Evolutionary conservation across 1,140 invertebrate genomes (phyloP).

Genomic region (Drosophila cardini): DNA sequence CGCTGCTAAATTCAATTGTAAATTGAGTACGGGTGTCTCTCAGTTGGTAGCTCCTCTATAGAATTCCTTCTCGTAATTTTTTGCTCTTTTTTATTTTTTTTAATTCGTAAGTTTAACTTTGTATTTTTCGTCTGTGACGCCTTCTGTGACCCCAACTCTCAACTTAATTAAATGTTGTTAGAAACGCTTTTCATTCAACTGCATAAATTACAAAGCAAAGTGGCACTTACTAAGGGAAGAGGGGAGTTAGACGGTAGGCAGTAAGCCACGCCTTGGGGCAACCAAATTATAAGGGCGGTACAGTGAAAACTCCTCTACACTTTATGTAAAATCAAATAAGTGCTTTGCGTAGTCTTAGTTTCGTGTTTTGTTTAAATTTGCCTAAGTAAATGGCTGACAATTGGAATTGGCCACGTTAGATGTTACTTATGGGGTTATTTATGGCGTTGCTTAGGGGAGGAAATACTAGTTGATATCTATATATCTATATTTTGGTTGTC

Average conservation of each 20-base stretch:
- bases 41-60: too few relatives aligned
- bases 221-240: constrained; percentile 59
- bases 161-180: constrained; percentile 81
- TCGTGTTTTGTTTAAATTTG: constrained; percentile 51
- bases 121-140: constrained; percentile 62
- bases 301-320: not conserved
- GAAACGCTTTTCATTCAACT: constrained; percentile 74
- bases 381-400: constrained; percentile 31
- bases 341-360: constrained; percentile 35
- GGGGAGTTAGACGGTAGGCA: constrained; percentile 30
- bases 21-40: too few relatives aligned
- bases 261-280: constrained; percentile 32
- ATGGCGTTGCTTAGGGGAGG: not conserved
- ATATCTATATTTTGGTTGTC: not conserved
- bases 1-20: too few relatives aligned
- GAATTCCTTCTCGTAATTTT: not conserved
- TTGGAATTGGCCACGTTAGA: constrained; percentile 20
- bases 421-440: not conserved
- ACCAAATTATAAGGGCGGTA: constrained; percentile 60
- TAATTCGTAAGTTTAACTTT: constrained; percentile 76
- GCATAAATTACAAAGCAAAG: constrained; percentile 81
- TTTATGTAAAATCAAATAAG: constrained; percentile 76
- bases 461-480: not conserved
- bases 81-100: constrained; percentile 34
- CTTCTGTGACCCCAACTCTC: constrained; percentile 13